These are phyloP conservation scores for Aspidoscelis tigris DNA, from an alignment of 2,113 vertebrate species.

Conservation along the genomic window DNA sequence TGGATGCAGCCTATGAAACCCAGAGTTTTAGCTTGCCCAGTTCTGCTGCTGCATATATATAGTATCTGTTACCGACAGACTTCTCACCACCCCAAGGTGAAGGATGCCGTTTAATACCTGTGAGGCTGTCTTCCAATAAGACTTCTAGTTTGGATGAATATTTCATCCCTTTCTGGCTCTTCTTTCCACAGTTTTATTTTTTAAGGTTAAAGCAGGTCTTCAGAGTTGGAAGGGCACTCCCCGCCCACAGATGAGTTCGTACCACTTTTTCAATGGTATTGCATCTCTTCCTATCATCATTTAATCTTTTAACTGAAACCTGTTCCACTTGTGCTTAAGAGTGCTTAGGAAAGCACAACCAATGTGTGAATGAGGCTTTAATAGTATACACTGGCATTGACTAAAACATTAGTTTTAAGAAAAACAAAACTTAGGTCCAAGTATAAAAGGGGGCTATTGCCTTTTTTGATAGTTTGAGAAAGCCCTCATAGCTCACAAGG, in stretches of 20 bases:
- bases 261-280: not conserved
- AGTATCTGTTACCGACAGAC: not conserved
- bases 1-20: not conserved
- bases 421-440: no score
- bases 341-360: not conserved
- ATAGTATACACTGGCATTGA: no score
- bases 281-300: not conserved
- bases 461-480: not conserved
- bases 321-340: constrained; percentile 13
- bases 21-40: not conserved
- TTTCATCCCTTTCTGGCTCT: not conserved
- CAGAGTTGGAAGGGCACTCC: not conserved
- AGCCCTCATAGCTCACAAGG: not conserved
- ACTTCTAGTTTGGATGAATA: not conserved
- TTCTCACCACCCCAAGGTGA: no score
- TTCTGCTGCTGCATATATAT: not conserved
- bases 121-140: not conserved
- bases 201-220: not conserved
- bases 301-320: constrained; percentile 7
- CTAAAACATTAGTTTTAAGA: not conserved
- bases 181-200: not conserved
- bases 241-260: not conserved
- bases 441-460: not conserved
- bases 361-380: not conserved
- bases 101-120: not conserved